Conservation (phyloP, 2,888 invertebrate species). For the Acleris holmiana region DNA sequence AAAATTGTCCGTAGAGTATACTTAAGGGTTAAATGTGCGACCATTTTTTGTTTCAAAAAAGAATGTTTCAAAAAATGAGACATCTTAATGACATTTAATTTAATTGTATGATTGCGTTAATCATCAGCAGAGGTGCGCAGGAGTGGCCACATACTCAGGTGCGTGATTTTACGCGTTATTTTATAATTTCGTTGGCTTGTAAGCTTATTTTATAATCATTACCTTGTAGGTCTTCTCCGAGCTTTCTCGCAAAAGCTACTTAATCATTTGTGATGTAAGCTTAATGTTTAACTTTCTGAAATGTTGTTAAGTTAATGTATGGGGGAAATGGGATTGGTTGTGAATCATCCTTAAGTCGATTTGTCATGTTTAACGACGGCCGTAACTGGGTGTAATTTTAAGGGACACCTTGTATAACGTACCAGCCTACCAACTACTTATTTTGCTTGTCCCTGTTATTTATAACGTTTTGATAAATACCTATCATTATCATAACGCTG, state of each 20-base stretch:
- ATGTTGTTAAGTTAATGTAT: conserved; percentile 12
- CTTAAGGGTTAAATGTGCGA: no score
- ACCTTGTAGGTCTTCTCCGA: conserved; percentile 30
- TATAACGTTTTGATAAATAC: no score
- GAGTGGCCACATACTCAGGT: conserved; percentile 63
- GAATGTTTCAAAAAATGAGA: not conserved
- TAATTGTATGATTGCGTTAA: conserved; percentile 14
- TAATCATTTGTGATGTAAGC: conserved; percentile 34
- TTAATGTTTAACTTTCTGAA: conserved; percentile 25
- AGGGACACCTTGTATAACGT: no score
- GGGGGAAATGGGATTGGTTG: not conserved
- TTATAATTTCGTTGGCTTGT: conserved; percentile 40
- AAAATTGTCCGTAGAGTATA: not conserved
- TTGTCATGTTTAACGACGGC: not conserved
- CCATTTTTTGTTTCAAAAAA: not conserved
- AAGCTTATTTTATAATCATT: conserved; percentile 29
- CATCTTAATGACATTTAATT: conserved; percentile 13
- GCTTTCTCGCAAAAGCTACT: conserved; percentile 28
- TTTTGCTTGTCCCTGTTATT: no score
- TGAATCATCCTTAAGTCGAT: not conserved
- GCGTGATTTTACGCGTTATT: conserved; percentile 44
- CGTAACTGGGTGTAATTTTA: no score
- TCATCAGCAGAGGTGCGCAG: conserved; percentile 44
- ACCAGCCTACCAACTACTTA: no score
- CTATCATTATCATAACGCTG: no score